A percentile compares a stretch with the other conserved stretches of the same genome.
Conservation (phyloP, 1,140 invertebrate genomes). For the Neotoxoptera formosana region DNA sequence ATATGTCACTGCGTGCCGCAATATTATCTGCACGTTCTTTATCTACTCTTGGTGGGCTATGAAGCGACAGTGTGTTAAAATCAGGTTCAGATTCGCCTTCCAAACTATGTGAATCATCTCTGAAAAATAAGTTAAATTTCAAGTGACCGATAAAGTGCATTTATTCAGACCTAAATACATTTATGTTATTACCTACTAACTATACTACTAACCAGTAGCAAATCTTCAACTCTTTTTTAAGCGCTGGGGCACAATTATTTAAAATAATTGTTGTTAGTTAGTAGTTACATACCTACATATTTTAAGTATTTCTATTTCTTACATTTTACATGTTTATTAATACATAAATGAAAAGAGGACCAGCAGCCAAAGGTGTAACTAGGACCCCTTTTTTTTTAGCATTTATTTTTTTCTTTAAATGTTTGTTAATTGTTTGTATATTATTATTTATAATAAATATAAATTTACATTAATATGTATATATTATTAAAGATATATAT, state of each 20-base stretch:
- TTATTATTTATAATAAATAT: not conserved
- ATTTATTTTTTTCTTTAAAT: not conserved
- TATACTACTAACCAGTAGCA: not conserved
- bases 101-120: constrained; percentile 62
- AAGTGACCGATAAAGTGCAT: not conserved
- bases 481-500: too few relatives aligned
- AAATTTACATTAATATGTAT: not conserved
- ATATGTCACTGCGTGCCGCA: constrained; percentile 75
- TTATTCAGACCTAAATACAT: not conserved
- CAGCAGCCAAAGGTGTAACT: too few relatives aligned
- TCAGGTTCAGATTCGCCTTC: constrained; percentile 62
- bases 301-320: not conserved
- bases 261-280: not conserved
- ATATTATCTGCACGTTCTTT: constrained; percentile 63
- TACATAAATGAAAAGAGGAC: not conserved
- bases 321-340: not conserved
- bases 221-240: not conserved
- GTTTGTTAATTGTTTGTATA: not conserved
- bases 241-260: not conserved
- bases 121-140: constrained; percentile 55
- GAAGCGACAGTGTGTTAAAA: constrained; percentile 57
- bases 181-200: not conserved
- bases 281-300: not conserved
- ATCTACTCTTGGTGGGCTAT: constrained; percentile 59
- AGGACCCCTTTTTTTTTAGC: too few relatives aligned